Evolutionary conservation across 1,140 invertebrate species (phyloP), one percentile per base, ranked within the genome.

Genomic region (Bombus confusus): DNA sequence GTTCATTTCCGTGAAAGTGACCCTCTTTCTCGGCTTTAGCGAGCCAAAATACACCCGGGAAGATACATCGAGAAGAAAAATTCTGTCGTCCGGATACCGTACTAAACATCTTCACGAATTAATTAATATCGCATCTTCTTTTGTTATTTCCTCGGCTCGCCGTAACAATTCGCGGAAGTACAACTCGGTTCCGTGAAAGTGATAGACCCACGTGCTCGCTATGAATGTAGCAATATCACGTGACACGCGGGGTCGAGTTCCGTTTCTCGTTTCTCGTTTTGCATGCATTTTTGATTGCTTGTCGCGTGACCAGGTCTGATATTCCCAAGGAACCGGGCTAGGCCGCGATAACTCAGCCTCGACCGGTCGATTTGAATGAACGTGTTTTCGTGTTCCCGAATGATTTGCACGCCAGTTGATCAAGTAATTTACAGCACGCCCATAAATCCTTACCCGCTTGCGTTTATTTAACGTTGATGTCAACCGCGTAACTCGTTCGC

Each of bases 91-190:
- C 47, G 47, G 18, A 22, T 22, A 52, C 47, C 2, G 22, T 52
- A 52, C 6, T 22, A 8, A 52, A 52, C 4, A 52, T 59, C 25
- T 28, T 62, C 3, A 0, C 59, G 59, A 62, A n/a, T 62, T 62
- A 62, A n/a, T 31, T 18, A 39, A 31, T 57, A 12, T 34, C n/a
- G 2, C 3, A 1, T 15, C 31, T 25, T 31, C n/a, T 1, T 1
- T 28, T 10, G 3, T 47, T 28, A 3, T 28, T 28, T 5, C 1
- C 28, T 15, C 5, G 4, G 13, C 9, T 31, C 28, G 25, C 25
- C 15, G 22, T 52, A 66, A 83, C 31, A 80, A 79, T 80, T 71
- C 83, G 76, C 76, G 76, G 79, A 84, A 84, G 83, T 15, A 62
- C 47, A 41, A 62, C 43, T 71, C 59, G 18, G n/a, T 71, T 34